Evolutionary conservation across 2,113 vertebrate genomes (phyloP).

Genomic region (Chrysemys picta): DNA sequence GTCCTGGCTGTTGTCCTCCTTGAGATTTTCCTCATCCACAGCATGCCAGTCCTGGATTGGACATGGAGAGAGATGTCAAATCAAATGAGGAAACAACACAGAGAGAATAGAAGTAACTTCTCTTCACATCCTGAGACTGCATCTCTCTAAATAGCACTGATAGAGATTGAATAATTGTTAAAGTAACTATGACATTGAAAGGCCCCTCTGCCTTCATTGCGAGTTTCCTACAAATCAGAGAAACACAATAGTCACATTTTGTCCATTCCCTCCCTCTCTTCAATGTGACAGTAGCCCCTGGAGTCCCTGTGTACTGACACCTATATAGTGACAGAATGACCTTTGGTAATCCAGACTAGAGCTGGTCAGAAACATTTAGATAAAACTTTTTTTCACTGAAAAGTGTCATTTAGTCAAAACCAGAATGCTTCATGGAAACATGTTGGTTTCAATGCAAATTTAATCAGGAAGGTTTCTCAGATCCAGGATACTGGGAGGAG

Average conservation of each 20-base stretch:
- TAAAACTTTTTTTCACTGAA: too few species aligned
- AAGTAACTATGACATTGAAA: background rate
- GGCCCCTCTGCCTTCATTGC: background rate
- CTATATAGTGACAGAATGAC: background rate
- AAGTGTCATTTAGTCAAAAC: too few species aligned
- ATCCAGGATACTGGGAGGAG: too few species aligned
- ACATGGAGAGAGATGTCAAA: background rate
- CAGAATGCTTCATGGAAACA: too few species aligned
- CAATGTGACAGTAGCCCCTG: background rate
- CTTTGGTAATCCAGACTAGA: background rate
- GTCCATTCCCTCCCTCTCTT: background rate
- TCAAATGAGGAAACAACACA: background rate
- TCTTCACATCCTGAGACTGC: background rate
- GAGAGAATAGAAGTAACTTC: background rate
- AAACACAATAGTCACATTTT: background rate
- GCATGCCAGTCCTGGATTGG: constrained; percentile 77
- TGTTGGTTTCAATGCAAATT: too few species aligned
- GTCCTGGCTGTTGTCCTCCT: constrained; percentile 80
- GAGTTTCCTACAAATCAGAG: background rate
- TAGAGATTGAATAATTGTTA: background rate
- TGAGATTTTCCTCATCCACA: constrained; percentile 62
- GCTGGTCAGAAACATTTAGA: too few species aligned
- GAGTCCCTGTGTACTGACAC: background rate
- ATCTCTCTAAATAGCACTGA: rapidly evolving
- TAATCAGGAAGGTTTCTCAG: too few species aligned